Evolutionary conservation across 2,113 vertebrate species (phyloP), one percentile per base, ranked within the genome.

Genomic region (Laticauda laticaudata): DNA sequence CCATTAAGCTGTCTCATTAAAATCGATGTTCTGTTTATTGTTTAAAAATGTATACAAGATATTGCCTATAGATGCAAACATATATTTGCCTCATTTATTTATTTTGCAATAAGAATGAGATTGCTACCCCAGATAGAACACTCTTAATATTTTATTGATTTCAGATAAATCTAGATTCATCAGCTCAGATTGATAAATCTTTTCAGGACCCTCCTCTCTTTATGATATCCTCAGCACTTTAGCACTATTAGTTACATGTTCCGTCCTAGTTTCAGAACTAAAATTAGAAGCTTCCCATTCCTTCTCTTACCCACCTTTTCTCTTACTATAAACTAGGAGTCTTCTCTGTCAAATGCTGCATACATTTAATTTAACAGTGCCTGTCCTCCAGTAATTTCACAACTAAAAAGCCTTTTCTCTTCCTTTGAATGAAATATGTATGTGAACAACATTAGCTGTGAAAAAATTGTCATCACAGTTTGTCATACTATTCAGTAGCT

Each of bases 101-200:
- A 81, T 81, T 81, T 81, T 21, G 75, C 34, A 81, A 81, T 20
- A 81, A 55, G 4, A 9, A 89, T 54, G 55, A 14, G 15, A 90
- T 54, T 93, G 59, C 59, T 90, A 87, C 95, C 91, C 90, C 92
- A 94, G 89, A 75, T 8, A 18, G 21, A 91, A 3, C 54, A 88
- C 92, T 92, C 48, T 81, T 94, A 93, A 21, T 18, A 56, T 39
- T 48, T 4, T 92, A 55, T 85, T 64, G 26, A 94, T 59, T 53
- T 18, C 1, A 5, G 85, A 56, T 24, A 45, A 91, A 6, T 51
- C 10, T 55, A 91, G 6, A 51, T 29, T 75, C 92, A 24, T 75
- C 86, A 87, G 92, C 87, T 34, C 89, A 15, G 92, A 95, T 92
- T n/a, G 57, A 87, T 92, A 90, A 95, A 93, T 93, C 51, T 89